A percentile compares a stretch with the other conserved stretches of the same genome.
These are phyloP conservation scores for Habroteleia sp. DNA, from an alignment of 2,888 invertebrate species.

Conservation along the genomic window DNA sequence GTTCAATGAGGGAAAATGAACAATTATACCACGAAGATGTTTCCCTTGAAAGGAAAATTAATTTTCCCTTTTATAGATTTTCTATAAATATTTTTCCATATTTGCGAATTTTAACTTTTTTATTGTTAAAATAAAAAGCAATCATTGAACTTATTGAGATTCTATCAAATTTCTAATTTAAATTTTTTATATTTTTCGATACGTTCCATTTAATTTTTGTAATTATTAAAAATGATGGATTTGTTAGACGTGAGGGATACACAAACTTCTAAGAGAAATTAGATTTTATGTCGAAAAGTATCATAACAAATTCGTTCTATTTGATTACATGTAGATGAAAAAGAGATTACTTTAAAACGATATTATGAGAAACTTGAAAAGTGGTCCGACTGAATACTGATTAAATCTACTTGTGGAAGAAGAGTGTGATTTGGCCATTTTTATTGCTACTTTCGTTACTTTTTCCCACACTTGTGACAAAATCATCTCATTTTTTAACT, in stretches of 20 bases:
- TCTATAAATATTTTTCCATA: neutral
- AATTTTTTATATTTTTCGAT: no score
- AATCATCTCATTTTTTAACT: constrained; percentile 47
- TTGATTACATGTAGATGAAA: no score
- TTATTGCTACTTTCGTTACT: neutral
- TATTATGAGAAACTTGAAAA: neutral
- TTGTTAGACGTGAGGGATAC: no score
- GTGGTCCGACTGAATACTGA: constrained; percentile 17
- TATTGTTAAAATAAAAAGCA: no score
- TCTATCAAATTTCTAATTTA: no score
- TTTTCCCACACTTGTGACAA: neutral
- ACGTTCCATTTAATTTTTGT: no score
- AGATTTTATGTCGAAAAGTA: no score
- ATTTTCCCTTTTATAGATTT: constrained; percentile 9
- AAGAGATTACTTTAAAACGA: no score
- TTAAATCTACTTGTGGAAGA: constrained; percentile 38
- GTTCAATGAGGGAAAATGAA: constrained; percentile 38
- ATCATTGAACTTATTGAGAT: no score
- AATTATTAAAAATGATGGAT: no score
- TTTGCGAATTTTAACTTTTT: neutral
- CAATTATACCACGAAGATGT: constrained; percentile 40
- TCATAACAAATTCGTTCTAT: no score
- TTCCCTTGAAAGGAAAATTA: constrained; percentile 24
- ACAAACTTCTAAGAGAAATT: no score
- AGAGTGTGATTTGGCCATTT: constrained; percentile 16